These are phyloP conservation scores for Nannoperca obscura DNA, from an alignment of 2,797 vertebrate species.

Conservation along the genomic window DNA sequence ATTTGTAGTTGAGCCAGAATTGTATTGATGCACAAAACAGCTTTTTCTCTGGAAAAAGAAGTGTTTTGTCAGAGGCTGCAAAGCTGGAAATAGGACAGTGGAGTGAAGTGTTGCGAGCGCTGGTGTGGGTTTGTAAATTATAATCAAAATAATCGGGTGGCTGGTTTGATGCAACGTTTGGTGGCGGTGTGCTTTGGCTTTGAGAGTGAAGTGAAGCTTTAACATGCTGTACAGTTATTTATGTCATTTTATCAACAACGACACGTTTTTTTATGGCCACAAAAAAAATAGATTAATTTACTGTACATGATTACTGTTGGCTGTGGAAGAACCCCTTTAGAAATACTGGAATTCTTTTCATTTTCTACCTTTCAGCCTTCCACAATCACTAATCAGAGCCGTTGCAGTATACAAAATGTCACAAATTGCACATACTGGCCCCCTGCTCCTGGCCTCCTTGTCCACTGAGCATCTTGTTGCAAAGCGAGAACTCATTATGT, in stretches of 20 bases:
- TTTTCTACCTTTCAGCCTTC: conserved; percentile 43
- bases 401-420: conserved; percentile 49
- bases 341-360: conserved; percentile 19
- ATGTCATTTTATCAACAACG: neutral
- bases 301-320: neutral
- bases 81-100: no score
- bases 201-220: conserved; percentile 2
- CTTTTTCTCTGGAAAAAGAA: no score
- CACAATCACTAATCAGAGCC: conserved; percentile 47
- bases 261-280: neutral
- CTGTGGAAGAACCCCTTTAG: neutral
- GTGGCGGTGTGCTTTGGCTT: no score
- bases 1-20: no score
- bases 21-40: no score
- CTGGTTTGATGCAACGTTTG: no score
- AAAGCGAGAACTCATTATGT: conserved; percentile 69
- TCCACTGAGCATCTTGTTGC: conserved; percentile 48
- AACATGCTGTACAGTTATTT: neutral
- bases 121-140: no score
- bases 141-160: no score
- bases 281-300: neutral
- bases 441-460: conserved; percentile 14
- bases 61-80: no score
- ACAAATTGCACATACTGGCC: conserved; percentile 29
- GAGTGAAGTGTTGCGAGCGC: no score